A percentile compares a stretch with the other conserved stretches of the same genome.
phyloP scores from a whole-genome alignment of 1,140 invertebrate species.

The Belonocnema kinseyi region DNA sequence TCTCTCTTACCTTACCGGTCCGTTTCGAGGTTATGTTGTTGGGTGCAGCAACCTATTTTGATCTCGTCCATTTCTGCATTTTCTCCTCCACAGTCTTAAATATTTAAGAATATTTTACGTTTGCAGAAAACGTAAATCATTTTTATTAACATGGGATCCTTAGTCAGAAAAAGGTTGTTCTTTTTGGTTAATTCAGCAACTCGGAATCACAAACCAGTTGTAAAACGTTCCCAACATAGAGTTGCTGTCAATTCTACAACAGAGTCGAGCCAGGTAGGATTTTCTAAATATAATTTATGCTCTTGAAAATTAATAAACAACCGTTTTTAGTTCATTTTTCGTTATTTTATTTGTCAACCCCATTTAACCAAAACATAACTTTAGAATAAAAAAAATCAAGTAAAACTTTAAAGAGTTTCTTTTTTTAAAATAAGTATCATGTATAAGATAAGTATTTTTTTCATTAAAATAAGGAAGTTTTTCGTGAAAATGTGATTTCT shows the following conservation, averaged over 20 bases:
- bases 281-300: constrained; percentile 1
- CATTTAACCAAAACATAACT: too few species aligned
- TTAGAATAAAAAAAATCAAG: too few species aligned
- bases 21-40: constrained; percentile 36
- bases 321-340: too few species aligned
- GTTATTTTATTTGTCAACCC: too few species aligned
- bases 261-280: constrained; percentile 54
- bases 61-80: neutral
- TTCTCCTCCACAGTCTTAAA: neutral
- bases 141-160: constrained; percentile 55
- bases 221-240: constrained; percentile 56
- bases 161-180: constrained; percentile 55
- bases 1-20: neutral
- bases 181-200: constrained; percentile 43
- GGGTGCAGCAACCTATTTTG: neutral
- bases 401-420: too few species aligned
- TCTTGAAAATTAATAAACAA: neutral
- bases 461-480: neutral
- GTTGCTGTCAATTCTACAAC: constrained; percentile 61
- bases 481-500: too few species aligned
- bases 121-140: neutral
- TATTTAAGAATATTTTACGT: neutral
- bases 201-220: constrained; percentile 43
- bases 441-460: neutral
- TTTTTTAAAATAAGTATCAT: too few species aligned